A percentile compares a stretch with the other conserved stretches of the same genome.
These are phyloP conservation scores for Sylvicola cinctus DNA, from an alignment of 2,888 invertebrate genomes.

Conservation along the genomic window DNA sequence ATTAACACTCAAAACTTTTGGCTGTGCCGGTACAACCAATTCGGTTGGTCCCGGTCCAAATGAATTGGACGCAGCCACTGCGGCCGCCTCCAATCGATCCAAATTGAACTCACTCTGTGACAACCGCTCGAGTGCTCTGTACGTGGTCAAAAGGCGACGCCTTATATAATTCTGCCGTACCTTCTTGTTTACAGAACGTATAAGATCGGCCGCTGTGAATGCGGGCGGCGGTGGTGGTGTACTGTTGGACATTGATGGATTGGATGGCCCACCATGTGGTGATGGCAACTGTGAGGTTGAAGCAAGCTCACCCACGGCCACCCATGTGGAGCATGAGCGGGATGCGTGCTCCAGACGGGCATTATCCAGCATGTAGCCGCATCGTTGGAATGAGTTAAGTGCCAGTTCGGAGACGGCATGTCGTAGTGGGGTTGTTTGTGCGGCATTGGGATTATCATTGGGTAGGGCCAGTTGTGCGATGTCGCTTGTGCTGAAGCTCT, in stretches of 20 bases:
- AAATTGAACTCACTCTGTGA: constrained; percentile 72
- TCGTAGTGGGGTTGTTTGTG: constrained; percentile 15
- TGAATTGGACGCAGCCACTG: constrained; percentile 27
- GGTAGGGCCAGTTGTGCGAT: constrained; percentile 38
- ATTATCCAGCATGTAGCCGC: constrained; percentile 31
- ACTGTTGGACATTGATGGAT: constrained; percentile 18
- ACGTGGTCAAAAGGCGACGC: constrained; percentile 54
- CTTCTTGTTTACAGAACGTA: constrained; percentile 62
- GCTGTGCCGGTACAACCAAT: constrained; percentile 9
- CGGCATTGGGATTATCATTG: constrained; percentile 8
- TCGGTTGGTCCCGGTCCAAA: constrained; percentile 9
- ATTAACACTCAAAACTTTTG: no score
- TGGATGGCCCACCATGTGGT: constrained; percentile 43
- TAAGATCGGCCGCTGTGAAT: constrained; percentile 43
- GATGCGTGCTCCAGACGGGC: constrained; percentile 35
- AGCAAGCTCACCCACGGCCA: constrained; percentile 56
- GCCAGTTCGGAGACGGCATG: constrained; percentile 34
- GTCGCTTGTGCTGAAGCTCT: constrained; percentile 68
- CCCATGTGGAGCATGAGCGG: constrained; percentile 72
- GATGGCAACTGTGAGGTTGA: constrained; percentile 66
- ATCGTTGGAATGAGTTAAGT: constrained; percentile 33
- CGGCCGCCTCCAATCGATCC: constrained; percentile 45
- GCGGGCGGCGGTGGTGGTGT: constrained; percentile 20
- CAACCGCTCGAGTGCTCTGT: constrained; percentile 57
- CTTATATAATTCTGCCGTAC: constrained; percentile 66